These are phyloP conservation scores for Oostethus manadensis DNA, from an alignment of 2,113 vertebrate genomes.

Conservation along the genomic window DNA sequence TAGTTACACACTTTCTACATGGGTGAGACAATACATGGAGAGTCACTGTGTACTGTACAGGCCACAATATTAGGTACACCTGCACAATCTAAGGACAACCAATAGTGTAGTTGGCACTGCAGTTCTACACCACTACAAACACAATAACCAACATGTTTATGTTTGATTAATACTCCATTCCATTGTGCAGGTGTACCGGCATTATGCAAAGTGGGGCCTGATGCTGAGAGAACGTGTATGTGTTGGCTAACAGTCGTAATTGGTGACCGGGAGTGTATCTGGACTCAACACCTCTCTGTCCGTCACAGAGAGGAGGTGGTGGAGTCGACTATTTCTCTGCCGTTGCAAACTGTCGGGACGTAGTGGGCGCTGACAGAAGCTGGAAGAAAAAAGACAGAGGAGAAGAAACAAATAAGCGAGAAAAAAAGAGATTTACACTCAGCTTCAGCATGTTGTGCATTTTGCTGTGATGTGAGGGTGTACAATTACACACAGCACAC, in stretches of 20 bases:
- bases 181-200: constrained; percentile 9
- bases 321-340: constrained; percentile 96
- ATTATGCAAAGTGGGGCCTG: constrained; percentile 1
- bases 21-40: constrained; percentile 72
- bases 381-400: constrained; percentile 51
- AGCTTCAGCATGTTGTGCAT: too few species aligned
- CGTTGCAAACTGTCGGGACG: constrained; percentile 91
- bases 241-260: constrained; percentile 84
- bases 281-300: too few species aligned
- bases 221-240: constrained; percentile 67
- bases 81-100: too few species aligned
- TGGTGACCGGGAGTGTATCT: constrained; percentile 46
- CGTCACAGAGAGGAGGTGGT: constrained; percentile 97
- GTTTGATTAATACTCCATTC: too few species aligned
- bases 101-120: too few species aligned
- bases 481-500: too few species aligned
- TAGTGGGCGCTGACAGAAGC: constrained; percentile 86
- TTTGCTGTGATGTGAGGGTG: too few species aligned
- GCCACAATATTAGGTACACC: background rate
- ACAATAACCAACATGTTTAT: too few species aligned
- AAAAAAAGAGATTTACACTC: constrained; percentile 1
- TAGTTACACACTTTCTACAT: constrained; percentile 88
- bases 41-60: constrained; percentile 28
- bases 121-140: too few species aligned
- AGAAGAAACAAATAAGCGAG: background rate